These are phyloP conservation scores for Eristalis tenax DNA, from an alignment of 2,888 invertebrate species.

Conservation along the genomic window DNA sequence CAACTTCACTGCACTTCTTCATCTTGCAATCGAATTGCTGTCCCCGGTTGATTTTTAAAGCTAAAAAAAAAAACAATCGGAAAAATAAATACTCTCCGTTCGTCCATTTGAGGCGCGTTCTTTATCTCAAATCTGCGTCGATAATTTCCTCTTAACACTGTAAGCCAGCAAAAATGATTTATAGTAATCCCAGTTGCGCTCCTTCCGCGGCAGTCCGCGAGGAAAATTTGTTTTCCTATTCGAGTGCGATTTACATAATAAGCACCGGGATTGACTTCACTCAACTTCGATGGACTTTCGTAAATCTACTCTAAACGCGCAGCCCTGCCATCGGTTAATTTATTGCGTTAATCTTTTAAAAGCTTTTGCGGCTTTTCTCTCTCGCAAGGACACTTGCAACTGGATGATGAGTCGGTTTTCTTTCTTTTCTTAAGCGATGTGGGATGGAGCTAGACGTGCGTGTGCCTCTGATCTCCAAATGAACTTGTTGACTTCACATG, in stretches of 20 bases:
- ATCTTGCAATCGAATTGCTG: no score
- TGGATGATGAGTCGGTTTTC: neutral
- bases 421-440: neutral
- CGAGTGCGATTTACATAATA: constrained; percentile 50
- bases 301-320: constrained; percentile 27
- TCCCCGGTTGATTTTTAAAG: no score
- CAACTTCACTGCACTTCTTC: no score
- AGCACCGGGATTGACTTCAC: constrained; percentile 40
- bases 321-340: constrained; percentile 44
- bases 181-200: constrained; percentile 21
- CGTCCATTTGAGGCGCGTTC: neutral
- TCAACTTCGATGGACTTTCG: constrained; percentile 40
- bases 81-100: constrained; percentile 11
- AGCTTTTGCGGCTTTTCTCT: constrained; percentile 22
- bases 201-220: neutral
- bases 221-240: constrained; percentile 37
- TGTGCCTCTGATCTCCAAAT: neutral
- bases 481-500: neutral
- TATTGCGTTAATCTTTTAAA: constrained; percentile 61
- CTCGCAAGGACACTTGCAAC: neutral
- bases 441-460: neutral
- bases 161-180: constrained; percentile 44
- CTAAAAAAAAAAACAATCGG: neutral
- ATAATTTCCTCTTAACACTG: constrained; percentile 43
- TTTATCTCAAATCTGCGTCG: constrained; percentile 27